Conservation (phyloP, 1,140 invertebrate species). For the Chrysoperla carnea region DNA sequence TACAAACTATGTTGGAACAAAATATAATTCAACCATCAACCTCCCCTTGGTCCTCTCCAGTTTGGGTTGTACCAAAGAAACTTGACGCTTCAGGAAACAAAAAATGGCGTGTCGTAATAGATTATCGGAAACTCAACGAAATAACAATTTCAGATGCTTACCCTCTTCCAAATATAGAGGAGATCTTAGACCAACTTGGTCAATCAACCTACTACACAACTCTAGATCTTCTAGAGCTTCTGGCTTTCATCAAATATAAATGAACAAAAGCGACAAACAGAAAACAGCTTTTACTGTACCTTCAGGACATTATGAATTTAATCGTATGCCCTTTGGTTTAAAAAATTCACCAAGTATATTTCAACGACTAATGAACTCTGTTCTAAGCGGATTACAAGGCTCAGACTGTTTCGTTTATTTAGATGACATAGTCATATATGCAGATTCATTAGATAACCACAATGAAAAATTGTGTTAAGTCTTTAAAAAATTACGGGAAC, state of each 20-base stretch:
- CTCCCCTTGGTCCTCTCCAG: slow-evolving; percentile 10
- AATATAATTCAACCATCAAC: slow-evolving; percentile 6
- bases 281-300: slow-evolving; percentile 22
- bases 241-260: slow-evolving; percentile 25
- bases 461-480: slow-evolving; percentile 13
- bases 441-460: slow-evolving; percentile 18
- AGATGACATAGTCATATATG: slow-evolving; percentile 24
- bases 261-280: slow-evolving; percentile 13
- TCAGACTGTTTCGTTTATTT: slow-evolving; percentile 17
- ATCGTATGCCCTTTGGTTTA: slow-evolving; percentile 12
- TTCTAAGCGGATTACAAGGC: slow-evolving; percentile 12
- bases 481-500: slow-evolving; percentile 12
- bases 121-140: slow-evolving; percentile 19
- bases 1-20: slow-evolving; percentile 8
- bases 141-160: slow-evolving; percentile 19
- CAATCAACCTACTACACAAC: slow-evolving; percentile 8
- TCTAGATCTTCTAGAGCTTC: slow-evolving; percentile 21
- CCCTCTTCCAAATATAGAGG: slow-evolving; percentile 5
- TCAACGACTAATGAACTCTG: slow-evolving; percentile 14
- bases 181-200: slow-evolving; percentile 7
- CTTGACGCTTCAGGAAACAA: slow-evolving; percentile 9
- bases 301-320: slow-evolving; percentile 12
- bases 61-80: slow-evolving; percentile 17
- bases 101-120: slow-evolving; percentile 20
- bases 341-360: slow-evolving; percentile 5